A percentile compares a stretch with the other conserved stretches of the same genome.
These are phyloP conservation scores for Solenopsis invicta DNA, from an alignment of 1,140 invertebrate genomes.

Conservation along the genomic window DNA sequence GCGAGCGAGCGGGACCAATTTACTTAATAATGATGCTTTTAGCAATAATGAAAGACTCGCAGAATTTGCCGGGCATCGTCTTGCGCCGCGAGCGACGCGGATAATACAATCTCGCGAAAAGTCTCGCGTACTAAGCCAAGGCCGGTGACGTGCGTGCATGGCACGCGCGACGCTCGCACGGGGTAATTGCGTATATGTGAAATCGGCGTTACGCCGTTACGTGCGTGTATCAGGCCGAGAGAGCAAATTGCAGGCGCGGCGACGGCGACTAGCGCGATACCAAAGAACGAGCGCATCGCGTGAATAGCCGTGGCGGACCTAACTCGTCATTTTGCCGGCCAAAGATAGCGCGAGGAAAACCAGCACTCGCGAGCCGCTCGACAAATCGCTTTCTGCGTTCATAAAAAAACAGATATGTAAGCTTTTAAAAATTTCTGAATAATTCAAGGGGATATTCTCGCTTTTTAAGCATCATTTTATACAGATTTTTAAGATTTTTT, in stretches of 20 bases:
- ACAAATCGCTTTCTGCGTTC: background rate
- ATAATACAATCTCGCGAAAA: slow-evolving; percentile 41
- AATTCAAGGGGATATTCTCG: background rate
- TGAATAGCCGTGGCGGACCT: slow-evolving; percentile 26
- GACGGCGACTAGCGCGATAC: slow-evolving; percentile 52
- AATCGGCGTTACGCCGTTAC: slow-evolving; percentile 48
- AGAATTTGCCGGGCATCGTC: slow-evolving; percentile 41
- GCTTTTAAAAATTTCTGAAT: background rate
- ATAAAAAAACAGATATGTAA: background rate
- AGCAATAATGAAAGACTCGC: slow-evolving; percentile 71
- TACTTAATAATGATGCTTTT: slow-evolving; percentile 76
- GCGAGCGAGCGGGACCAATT: slow-evolving; percentile 58
- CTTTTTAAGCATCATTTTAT: too few species aligned
- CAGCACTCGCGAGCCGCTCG: background rate
- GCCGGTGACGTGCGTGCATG: slow-evolving; percentile 26
- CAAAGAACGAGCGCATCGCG: slow-evolving; percentile 43
- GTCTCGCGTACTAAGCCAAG: background rate
- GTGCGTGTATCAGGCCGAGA: slow-evolving; percentile 56
- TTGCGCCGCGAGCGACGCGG: slow-evolving; percentile 50
- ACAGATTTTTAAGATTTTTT: too few species aligned
- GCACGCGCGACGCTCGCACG: slow-evolving; percentile 28
- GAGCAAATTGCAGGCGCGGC: slow-evolving; percentile 66
- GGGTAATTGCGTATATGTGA: slow-evolving; percentile 37
- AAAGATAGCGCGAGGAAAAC: slow-evolving; percentile 7
- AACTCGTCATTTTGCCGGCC: slow-evolving; percentile 23